Evolutionary conservation across 2,113 vertebrate genomes (phyloP), one percentile per base, ranked within the genome.

Genomic region (Blennius ocellaris): DNA sequence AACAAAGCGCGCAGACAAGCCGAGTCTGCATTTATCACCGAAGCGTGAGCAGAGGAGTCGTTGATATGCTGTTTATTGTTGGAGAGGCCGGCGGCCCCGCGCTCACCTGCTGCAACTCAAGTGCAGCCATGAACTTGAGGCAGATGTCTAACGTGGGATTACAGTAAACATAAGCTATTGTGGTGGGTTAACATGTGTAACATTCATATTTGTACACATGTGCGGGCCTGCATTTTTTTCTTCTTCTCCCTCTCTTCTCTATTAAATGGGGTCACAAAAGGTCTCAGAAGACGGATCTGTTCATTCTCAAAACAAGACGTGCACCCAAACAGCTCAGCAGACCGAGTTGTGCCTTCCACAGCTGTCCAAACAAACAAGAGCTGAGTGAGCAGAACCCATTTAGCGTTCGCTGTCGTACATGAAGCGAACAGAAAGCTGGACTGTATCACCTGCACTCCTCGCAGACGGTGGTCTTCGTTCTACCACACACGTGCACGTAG

Each of bases 61-160:
- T 88, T 84, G n/a, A n/a, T n/a, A n/a, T n/a, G n/a, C n/a, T n/a
- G n/a, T 88, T 92, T 89, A 87, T 84, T 83, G 80, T 73, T 61
- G 62, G 56, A 80, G 47, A 57, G 73, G 52, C 48, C 60, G n/a
- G 81, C 21, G 70, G 78, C 61, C 81, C 67, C 65, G 37, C 64
- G n/a, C 36, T 70, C 84, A 90, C 90, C 77, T 86, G 69, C 83
- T 69, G 78, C 39, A 76, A 69, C 66, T 49, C n/a, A 80, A 70
- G 69, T n/a, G 49, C 51, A 73, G 57, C 47, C 77, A 79, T 86
- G 87, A 90, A 84, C 86, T 80, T 76, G 67, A 82, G 21, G 50
- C 85, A 40, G 62, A 81, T 62, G 41, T 48, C 69, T 59, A 50
- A 63, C 58, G 66, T 77, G 16, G 40, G 75, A 83, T 60, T 72